Percentiles rank a stretch among this genome's conserved stretches.
Evolutionary conservation across 2,113 vertebrate genomes (phyloP).

Genomic region (Litocranius walleri): DNA sequence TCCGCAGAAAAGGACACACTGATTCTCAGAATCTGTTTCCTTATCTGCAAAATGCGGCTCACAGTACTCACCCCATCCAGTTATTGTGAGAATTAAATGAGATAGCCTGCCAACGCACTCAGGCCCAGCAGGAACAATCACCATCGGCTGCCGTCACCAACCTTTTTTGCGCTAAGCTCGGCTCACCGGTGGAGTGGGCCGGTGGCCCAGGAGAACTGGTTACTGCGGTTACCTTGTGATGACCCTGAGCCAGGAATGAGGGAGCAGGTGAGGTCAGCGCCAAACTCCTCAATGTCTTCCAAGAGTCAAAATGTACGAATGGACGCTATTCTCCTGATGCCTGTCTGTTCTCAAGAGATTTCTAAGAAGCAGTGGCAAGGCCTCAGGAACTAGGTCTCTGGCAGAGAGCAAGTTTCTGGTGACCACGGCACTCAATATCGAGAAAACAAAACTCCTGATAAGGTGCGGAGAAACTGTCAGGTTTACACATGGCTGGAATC

Average conservation of each 20-base stretch:
- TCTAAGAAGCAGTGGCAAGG: not conserved
- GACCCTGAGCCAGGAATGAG: not conserved
- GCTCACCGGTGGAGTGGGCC: not conserved
- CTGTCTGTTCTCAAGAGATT: not conserved
- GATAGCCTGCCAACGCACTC: not conserved
- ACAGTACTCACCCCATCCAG: not conserved
- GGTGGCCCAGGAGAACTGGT: not conserved
- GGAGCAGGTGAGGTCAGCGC: not conserved
- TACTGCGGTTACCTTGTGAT: not conserved
- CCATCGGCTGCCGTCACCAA: not conserved
- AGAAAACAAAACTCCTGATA: not conserved
- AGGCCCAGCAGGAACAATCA: not conserved
- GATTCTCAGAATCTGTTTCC: not conserved
- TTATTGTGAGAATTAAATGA: not conserved
- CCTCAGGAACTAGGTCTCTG: not conserved
- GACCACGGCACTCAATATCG: not conserved
- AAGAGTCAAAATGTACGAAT: not conserved
- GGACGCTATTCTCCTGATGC: not conserved
- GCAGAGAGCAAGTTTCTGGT: not conserved
- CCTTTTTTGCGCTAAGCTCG: not conserved
- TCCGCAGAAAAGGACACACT: fast-evolving
- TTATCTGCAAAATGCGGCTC: not conserved
- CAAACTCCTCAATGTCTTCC: not conserved
- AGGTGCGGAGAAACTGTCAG: not conserved
- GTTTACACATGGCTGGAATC: not conserved